Evolutionary conservation across 1,140 invertebrate species (phyloP).

Genomic region (silkworm (Bombyx mori)): DNA sequence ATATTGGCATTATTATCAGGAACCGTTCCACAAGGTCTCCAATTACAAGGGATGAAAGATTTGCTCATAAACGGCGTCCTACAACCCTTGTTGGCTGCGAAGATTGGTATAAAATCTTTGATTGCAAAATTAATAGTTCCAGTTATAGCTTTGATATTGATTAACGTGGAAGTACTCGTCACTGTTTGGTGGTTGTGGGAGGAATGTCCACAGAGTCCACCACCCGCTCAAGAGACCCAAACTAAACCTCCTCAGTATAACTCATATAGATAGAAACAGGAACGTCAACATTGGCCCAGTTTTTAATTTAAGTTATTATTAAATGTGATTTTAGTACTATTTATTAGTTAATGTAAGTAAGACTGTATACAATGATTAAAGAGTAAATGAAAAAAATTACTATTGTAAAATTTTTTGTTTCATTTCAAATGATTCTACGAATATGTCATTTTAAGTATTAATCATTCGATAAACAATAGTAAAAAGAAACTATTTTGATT

Average conservation of each 20-base stretch:
- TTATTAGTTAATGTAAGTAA: constrained; percentile 18
- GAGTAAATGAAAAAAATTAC: constrained; percentile 1
- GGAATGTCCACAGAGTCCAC: constrained; percentile 29
- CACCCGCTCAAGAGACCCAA: constrained; percentile 16
- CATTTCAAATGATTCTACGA: too few species aligned
- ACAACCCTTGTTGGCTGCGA: constrained; percentile 40
- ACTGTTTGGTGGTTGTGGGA: constrained; percentile 65
- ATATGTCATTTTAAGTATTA: too few species aligned
- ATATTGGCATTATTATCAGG: constrained; percentile 38
- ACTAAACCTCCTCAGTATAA: constrained; percentile 19
- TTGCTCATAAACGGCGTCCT: constrained; percentile 47
- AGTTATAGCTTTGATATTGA: constrained; percentile 42
- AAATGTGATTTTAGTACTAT: constrained; percentile 4
- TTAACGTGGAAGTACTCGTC: constrained; percentile 54
- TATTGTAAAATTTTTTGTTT: neutral
- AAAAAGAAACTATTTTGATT: too few species aligned
- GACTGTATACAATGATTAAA: constrained; percentile 7
- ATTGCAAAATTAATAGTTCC: constrained; percentile 54
- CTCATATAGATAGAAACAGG: constrained; percentile 15
- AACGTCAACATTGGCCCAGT: constrained; percentile 18
- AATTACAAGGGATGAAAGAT: constrained; percentile 46
- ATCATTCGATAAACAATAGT: too few species aligned
- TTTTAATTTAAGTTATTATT: constrained; percentile 6
- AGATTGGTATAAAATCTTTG: constrained; percentile 46
- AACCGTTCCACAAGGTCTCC: constrained; percentile 23